These are phyloP conservation scores for Tautogolabrus adspersus DNA, from an alignment of 2,113 vertebrate genomes.

Conservation along the genomic window DNA sequence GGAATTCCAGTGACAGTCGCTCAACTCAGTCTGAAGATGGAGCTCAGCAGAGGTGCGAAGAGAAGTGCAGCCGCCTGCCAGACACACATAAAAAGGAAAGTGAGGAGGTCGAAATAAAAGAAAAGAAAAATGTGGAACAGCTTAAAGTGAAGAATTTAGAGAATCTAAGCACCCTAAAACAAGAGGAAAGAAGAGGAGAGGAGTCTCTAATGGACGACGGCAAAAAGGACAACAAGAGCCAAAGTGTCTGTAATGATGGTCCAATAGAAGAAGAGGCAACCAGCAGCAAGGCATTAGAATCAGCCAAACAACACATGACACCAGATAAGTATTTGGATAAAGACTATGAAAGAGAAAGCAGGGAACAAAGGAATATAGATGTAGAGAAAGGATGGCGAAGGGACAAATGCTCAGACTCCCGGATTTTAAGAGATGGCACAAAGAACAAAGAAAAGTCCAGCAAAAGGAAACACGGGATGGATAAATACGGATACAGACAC, in stretches of 20 bases:
- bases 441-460: constrained; percentile 78
- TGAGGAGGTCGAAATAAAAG: constrained; percentile 64
- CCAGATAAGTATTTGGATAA: constrained; percentile 85
- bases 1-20: constrained; percentile 77
- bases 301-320: constrained; percentile 46
- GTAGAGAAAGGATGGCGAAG: constrained; percentile 79
- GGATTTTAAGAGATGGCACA: constrained; percentile 79
- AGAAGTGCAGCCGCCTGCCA: constrained; percentile 78
- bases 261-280: constrained; percentile 84
- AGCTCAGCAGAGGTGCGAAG: constrained; percentile 78
- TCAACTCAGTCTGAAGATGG: constrained; percentile 70
- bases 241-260: constrained; percentile 84
- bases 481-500: constrained; percentile 59
- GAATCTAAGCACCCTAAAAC: constrained; percentile 84
- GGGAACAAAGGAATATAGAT: constrained; percentile 70
- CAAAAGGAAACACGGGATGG: constrained; percentile 33
- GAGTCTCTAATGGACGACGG: constrained; percentile 80
- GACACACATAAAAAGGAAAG: constrained; percentile 26
- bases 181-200: constrained; percentile 85
- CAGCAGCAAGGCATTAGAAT: constrained; percentile 78
- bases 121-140: constrained; percentile 73
- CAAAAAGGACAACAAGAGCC: constrained; percentile 82
- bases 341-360: constrained; percentile 80
- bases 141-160: not conserved
- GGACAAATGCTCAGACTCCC: constrained; percentile 81